Evolutionary conservation across 2,888 invertebrate genomes (phyloP), one percentile per base, ranked within the genome.

Genomic region (Heliconius hortense): DNA sequence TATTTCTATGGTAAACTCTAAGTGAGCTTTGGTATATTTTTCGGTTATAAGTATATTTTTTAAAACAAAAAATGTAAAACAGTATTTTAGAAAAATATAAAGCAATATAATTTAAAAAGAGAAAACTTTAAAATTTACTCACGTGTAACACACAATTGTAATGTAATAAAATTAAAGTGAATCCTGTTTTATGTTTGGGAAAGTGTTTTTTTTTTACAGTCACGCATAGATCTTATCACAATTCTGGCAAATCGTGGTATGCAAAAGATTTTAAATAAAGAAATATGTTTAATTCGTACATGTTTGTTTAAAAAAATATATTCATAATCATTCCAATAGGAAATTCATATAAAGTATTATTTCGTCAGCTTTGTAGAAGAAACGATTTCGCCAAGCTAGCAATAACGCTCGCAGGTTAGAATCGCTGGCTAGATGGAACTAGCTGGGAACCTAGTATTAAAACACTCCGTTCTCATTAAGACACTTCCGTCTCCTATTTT

Each of bases 141-240:
- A 39, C 39, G 39, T 39, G 31, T 35, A 35, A 8, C 31, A 35
- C 31, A 39, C 39, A 64, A 10, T 24, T 66, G 24, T 66, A 43
- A 66, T 24, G 15, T 66, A 21, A 69, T 56, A 69, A 56, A n/a
- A 13, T 31, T 53, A n/a, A 31, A 53, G 48, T 15, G 24, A 28
- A 35, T 31, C 7, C 31, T 31, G n/a, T 53, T 35, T 72, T 28
- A 28, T 59, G 11, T 59, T 43, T 43, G 35, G 11, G 64, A 64
- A 28, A 48, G 56, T n/a, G 21, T 53, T 70, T 64, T 31, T 28
- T n/a, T 48, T 69, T 69, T 69, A 69, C 31, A 53, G 31, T 69
- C 69, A 56, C 56, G 56, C 69, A 31, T 69, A 43, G 71, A 75
- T 75, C 71, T 59, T 75, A 75, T 75, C 71, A 66, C 8, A 75